Conservation (phyloP, 2,113 vertebrate genomes). For the Pachypanchax playfairii region DNA sequence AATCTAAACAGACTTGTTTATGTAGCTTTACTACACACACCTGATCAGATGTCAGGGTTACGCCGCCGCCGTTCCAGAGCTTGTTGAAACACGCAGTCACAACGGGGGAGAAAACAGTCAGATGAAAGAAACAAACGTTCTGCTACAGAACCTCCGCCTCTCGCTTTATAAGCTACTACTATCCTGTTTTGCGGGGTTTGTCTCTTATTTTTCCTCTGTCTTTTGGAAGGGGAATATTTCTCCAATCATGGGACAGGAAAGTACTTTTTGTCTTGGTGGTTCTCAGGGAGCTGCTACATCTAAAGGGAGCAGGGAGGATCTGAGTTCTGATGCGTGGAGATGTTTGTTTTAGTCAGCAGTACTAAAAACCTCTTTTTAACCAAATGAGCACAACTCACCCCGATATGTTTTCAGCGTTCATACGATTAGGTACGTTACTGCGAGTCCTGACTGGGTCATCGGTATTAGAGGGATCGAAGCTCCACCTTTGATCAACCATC, state of each 20-base stretch:
- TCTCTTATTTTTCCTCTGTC: too few relatives aligned
- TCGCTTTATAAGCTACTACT: constrained; percentile 45
- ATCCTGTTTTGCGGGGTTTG: too few relatives aligned
- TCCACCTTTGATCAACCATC: constrained; percentile 38
- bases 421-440: constrained; percentile 35
- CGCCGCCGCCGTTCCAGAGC: background rate
- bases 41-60: background rate
- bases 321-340: constrained; percentile 26
- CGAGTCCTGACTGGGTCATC: constrained; percentile 30
- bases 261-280: constrained; percentile 29
- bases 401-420: constrained; percentile 32
- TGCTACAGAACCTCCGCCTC: constrained; percentile 24
- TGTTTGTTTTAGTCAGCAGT: constrained; percentile 24
- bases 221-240: constrained; percentile 2
- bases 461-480: constrained; percentile 34
- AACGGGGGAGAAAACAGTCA: constrained; percentile 5
- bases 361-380: constrained; percentile 41
- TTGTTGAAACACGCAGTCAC: background rate
- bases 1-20: background rate
- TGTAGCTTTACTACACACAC: background rate
- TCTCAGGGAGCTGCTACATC: constrained; percentile 59
- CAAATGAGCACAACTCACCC: constrained; percentile 45
- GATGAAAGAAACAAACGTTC: constrained; percentile 30
- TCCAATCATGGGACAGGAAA: constrained; percentile 47
- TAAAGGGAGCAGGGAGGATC: constrained; percentile 27